A percentile compares a stretch with the other conserved stretches of the same genome.
phyloP scores from a whole-genome alignment of 2,797 vertebrate species.

The Liasis olivaceus region DNA sequence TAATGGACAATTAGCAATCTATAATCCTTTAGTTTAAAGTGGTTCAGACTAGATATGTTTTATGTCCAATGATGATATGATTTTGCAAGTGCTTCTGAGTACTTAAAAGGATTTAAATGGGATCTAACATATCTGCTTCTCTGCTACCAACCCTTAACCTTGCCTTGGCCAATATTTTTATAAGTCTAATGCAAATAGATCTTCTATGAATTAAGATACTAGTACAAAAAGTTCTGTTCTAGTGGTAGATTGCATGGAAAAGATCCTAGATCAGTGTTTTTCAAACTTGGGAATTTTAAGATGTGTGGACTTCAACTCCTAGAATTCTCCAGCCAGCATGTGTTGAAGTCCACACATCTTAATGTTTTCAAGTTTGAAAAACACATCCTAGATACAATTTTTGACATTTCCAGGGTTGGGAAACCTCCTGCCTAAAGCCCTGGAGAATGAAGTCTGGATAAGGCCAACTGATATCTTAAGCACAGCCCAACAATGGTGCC shows the following conservation, averaged over 20 bases:
- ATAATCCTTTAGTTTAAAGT: neutral
- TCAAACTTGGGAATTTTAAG: neutral
- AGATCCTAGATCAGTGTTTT: neutral
- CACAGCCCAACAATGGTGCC: neutral
- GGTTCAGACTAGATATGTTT: neutral
- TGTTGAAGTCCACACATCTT: neutral
- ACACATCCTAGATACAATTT: neutral
- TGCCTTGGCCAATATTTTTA: neutral
- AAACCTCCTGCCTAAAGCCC: neutral
- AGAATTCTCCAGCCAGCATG: neutral
- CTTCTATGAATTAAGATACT: neutral
- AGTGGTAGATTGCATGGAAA: neutral
- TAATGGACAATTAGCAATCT: neutral
- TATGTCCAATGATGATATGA: neutral
- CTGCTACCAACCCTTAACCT: neutral
- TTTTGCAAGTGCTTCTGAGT: neutral
- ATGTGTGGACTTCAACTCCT: neutral
- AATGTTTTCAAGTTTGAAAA: neutral
- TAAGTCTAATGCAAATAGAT: neutral
- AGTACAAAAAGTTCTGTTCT: neutral
- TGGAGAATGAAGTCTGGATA: neutral
- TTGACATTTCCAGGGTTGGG: neutral
- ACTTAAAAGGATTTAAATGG: neutral
- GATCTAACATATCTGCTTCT: neutral
- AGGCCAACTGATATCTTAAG: neutral